Base-by-base conservation (phyloP, 2,797 vertebrate species). In the Triplophysa bombifrons region DNA sequence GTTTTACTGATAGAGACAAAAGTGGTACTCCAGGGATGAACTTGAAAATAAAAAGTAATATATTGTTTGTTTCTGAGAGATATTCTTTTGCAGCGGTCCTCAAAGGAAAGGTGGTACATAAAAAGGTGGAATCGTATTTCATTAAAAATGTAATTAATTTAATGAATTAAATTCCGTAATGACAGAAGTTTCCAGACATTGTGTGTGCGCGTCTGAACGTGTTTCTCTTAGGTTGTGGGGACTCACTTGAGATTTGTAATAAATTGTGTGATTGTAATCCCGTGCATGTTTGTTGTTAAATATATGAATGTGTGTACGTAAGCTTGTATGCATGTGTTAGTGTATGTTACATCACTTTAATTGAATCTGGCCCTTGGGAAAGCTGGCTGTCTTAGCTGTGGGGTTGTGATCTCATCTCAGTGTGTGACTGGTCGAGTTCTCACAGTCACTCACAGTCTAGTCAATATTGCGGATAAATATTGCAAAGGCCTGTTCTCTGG, bases 381-480 rank as follows among this genome's bases (percentile, higher is more conserved):
- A 81, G 85, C 64, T 8, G 63, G 46, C 82, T 44, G 73, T 84
- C 86, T 80, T 77, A 67, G 72, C 71, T 44, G 63, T 71, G 27
- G 53, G 78, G 55, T 78, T 67, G 41, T 87, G 88, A 90, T 88
- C 85, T 85, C 90, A 90, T 84, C 88, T 90, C 88, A 87, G 86
- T 82, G 84, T 83, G 76, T 80, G 86, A 84, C 83, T 87, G 85
- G 78, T 84, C 74, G 84, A 87, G 84, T 82, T 80, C 50, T 78
- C 71, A 63, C 76, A 92, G 89, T 89, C 85, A 87, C 90, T 92
- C 85, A 87, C 90, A 91, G 91, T 93, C 91, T 90, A 92, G 92
- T 93, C 93, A 92, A 91, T 93, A 93, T 94, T 87, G 91, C 90
- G 89, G 89, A 93, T 94, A 91, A 94, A 93, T 93, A 94, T 92